phyloP scores from a whole-genome alignment of 1,140 invertebrate genomes.

The Drosophila virilis region DNA sequence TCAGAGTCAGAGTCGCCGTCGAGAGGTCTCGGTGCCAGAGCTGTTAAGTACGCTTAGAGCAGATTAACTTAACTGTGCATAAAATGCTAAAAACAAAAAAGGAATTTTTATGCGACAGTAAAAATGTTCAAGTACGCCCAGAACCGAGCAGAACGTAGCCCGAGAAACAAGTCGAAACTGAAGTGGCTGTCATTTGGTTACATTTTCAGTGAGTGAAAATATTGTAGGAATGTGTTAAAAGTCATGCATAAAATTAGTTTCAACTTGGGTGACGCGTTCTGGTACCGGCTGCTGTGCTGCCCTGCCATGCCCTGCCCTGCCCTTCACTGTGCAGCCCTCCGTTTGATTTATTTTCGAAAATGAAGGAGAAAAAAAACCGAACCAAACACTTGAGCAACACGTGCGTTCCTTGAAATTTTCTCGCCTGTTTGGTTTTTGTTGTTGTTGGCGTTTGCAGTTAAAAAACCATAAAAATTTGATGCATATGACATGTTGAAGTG shows the following conservation, averaged over 20 bases:
- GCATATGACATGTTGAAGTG: constrained; percentile 73
- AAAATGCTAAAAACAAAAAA: constrained; percentile 69
- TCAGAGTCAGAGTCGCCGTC: constrained; percentile 1
- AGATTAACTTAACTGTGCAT: constrained; percentile 81
- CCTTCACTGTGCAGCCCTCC: background rate
- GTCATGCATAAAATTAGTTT: constrained; percentile 82
- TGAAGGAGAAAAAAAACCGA: constrained; percentile 34
- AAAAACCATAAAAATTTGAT: constrained; percentile 65
- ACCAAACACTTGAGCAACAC: constrained; percentile 75
- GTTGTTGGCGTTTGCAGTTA: constrained; percentile 58
- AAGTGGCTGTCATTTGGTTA: constrained; percentile 68
- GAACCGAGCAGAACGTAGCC: constrained; percentile 6
- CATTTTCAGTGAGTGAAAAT: constrained; percentile 68
- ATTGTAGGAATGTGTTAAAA: constrained; percentile 79
- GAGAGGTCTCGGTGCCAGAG: constrained; percentile 25
- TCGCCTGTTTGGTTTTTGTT: constrained; percentile 40
- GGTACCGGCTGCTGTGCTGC: constrained; percentile 29
- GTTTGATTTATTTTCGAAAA: constrained; percentile 61
- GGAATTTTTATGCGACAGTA: constrained; percentile 68
- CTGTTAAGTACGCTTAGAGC: constrained; percentile 75
- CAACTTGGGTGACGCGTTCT: constrained; percentile 69
- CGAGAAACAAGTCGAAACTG: constrained; percentile 29
- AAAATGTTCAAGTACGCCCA: constrained; percentile 67
- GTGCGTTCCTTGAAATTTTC: constrained; percentile 71
- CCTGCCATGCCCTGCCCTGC: constrained; percentile 9